Percentiles rank a stretch among this genome's conserved stretches.
These are phyloP conservation scores for Agrochola lychnidis DNA, from an alignment of 2,888 invertebrate genomes.

Conservation along the genomic window DNA sequence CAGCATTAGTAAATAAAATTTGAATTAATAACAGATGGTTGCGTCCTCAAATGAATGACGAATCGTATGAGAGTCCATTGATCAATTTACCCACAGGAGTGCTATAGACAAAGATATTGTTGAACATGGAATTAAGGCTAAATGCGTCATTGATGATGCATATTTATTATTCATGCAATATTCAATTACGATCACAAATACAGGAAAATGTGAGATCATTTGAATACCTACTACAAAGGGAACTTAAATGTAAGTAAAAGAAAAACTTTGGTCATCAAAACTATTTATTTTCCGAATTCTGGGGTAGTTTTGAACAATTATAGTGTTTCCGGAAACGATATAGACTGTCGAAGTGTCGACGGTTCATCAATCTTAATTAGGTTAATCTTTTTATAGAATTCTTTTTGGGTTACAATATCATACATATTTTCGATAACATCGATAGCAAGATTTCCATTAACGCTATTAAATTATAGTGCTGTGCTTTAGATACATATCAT, in stretches of 20 bases:
- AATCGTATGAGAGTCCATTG: slow-evolving; percentile 15
- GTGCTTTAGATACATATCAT: slow-evolving; percentile 22
- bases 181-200: slow-evolving; percentile 1
- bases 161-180: slow-evolving; percentile 24
- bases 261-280: not conserved
- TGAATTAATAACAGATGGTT: not conserved
- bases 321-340: slow-evolving; percentile 19
- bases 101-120: slow-evolving; percentile 9
- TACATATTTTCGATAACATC: slow-evolving; percentile 22
- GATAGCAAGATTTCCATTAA: slow-evolving; percentile 34
- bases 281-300: not conserved
- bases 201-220: slow-evolving; percentile 29
- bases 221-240: slow-evolving; percentile 1
- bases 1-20: not conserved
- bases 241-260: slow-evolving; percentile 14
- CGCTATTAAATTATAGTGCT: slow-evolving; percentile 46
- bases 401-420: slow-evolving; percentile 1
- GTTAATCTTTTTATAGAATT: not conserved
- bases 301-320: not conserved
- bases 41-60: slow-evolving; percentile 12
- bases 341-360: not conserved
- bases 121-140: slow-evolving; percentile 4
- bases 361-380: slow-evolving; percentile 13
- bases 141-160: slow-evolving; percentile 48
- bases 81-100: slow-evolving; percentile 17